Conservation (phyloP, 2,888 invertebrate species). For the Sipha maydis region DNA sequence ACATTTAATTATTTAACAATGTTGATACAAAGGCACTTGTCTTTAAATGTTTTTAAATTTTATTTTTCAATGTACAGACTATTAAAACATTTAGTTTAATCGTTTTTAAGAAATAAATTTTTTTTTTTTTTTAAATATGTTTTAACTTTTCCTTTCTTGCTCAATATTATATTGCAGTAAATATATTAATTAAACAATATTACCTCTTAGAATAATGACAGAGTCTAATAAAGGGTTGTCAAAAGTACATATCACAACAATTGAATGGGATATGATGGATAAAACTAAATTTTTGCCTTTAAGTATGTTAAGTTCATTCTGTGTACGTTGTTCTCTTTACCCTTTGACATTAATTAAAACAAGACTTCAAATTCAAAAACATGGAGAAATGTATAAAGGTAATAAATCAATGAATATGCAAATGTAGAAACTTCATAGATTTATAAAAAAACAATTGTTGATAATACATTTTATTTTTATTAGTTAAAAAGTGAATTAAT, state of each 20-base stretch:
- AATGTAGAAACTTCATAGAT: too few relatives aligned
- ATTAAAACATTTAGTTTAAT: neutral
- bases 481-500: too few relatives aligned
- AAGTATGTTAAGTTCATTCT: slow-evolving; percentile 88
- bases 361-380: slow-evolving; percentile 87
- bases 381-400: slow-evolving; percentile 84
- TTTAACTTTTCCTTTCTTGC: neutral
- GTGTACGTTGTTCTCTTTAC: slow-evolving; percentile 79
- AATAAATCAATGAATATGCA: slow-evolving; percentile 61
- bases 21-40: neutral
- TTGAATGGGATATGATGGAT: slow-evolving; percentile 99
- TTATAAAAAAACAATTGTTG: too few relatives aligned
- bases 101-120: neutral
- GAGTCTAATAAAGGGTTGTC: neutral
- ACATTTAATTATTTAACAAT: neutral
- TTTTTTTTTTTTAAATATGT: neutral
- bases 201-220: slow-evolving; percentile 23
- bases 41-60: neutral
- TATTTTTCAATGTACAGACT: neutral
- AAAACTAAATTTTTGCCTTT: slow-evolving; percentile 92
- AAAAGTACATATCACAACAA: slow-evolving; percentile 66
- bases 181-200: neutral
- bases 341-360: slow-evolving; percentile 95
- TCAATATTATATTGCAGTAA: neutral
- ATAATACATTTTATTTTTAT: too few relatives aligned